Evolutionary conservation across 1,140 invertebrate genomes (phyloP), one percentile per base, ranked within the genome.

Genomic region (Globodera rostochiensis): DNA sequence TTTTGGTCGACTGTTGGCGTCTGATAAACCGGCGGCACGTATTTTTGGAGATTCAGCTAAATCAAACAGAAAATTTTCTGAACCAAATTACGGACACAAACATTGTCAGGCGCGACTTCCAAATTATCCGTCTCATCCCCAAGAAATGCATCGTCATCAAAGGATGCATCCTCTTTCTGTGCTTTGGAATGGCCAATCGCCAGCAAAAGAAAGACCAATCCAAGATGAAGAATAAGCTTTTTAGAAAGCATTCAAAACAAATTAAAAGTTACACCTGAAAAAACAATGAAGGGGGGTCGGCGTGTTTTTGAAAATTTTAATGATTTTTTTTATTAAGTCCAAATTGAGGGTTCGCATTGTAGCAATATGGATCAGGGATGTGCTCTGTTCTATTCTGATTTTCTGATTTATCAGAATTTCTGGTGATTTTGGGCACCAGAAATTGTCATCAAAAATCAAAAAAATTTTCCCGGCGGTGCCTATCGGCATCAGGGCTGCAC

Each of bases 1-100:
- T 91, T 93, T 45, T 66, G 21, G 25, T 83, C 69, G 25, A 85
- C 19, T 19, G 53, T 75, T n/a, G 84, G 84, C 9, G n/a, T 73
- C 60, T 46, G 74, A 69, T 87, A 85, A n/a, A 50, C 7, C n/a
- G 71, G 77, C 53, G 84, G 25, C 19, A 73, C 50, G 74, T 85
- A 85, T 83, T 85, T 70, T 82, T 85, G n/a, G 57, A 6, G 13
- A 15, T 11, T 19, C 1, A 64, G 15, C 57, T 64, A 64, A 64
- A 64, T 36, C 15, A 19, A 64, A 64, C 57, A 64, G 19, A 9
- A 53, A 53, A 53, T 53, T 53, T 9, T 53, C 50, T 13, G 50
- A 53, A 7, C 7, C 7, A 53, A 9, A 9, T 7, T 53, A 5
- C 50, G 50, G 50, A 53, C 50, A 79, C 50, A 73, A 73, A 49